These are phyloP conservation scores for Rhizoglyphus robini DNA, from an alignment of 1,140 invertebrate species.

Conservation along the genomic window DNA sequence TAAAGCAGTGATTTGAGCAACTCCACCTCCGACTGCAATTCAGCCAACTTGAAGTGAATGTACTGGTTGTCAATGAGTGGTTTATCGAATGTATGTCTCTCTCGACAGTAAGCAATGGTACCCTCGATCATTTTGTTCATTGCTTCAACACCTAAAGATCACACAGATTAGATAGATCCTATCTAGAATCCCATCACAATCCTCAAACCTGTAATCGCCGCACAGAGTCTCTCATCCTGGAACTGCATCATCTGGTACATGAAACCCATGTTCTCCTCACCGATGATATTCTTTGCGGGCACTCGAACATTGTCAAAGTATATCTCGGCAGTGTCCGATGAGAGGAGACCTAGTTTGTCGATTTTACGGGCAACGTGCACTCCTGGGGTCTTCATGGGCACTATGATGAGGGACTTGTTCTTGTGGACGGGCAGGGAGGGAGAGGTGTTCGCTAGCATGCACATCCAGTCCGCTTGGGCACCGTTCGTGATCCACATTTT, in stretches of 20 bases:
- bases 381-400: conserved; percentile 43
- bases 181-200: no score
- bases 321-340: conserved; percentile 45
- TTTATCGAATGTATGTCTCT: conserved; percentile 40
- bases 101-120: conserved; percentile 41
- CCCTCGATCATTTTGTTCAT: conserved; percentile 36
- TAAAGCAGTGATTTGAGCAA: conserved; percentile 39
- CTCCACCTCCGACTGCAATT: conserved; percentile 44
- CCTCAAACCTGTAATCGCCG: conserved; percentile 31
- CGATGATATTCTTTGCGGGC: conserved; percentile 41
- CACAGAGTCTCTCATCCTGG: conserved; percentile 42
- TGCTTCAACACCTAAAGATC: conserved; percentile 32
- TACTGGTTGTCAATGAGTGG: conserved; percentile 41
- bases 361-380: conserved; percentile 33
- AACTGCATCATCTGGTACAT: conserved; percentile 49
- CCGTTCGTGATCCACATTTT: conserved; percentile 49
- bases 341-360: conserved; percentile 42
- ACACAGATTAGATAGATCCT: conserved; percentile 27
- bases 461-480: conserved; percentile 46
- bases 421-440: conserved; percentile 33
- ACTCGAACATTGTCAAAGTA: conserved; percentile 46
- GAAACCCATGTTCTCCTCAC: conserved; percentile 46
- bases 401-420: conserved; percentile 46
- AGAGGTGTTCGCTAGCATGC: conserved; percentile 43
- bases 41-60: conserved; percentile 43